phyloP scores from a whole-genome alignment of 2,113 vertebrate species.

The Brachypteracias leptosomus region DNA sequence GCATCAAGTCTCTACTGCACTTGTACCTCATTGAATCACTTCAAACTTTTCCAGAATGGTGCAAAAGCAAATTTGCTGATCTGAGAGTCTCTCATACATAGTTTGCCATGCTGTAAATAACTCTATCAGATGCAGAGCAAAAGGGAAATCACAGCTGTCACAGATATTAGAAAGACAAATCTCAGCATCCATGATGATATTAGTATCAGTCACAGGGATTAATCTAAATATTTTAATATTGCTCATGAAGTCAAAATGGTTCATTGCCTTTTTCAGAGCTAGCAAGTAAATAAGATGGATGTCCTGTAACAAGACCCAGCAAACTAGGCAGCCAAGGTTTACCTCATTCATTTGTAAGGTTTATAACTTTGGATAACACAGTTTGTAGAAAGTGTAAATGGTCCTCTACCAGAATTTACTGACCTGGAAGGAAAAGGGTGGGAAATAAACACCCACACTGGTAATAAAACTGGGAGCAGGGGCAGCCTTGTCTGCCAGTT shows the following conservation, averaged over 20 bases:
- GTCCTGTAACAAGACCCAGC: neutral
- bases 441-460: constrained; percentile 34
- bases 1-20: neutral
- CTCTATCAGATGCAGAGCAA: neutral
- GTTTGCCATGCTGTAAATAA: neutral
- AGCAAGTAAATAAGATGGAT: constrained; percentile 46
- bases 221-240: constrained; percentile 46
- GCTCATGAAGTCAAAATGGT: constrained; percentile 13
- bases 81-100: neutral
- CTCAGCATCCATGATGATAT: neutral
- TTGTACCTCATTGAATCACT: neutral
- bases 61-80: neutral
- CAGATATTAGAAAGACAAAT: neutral
- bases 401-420: constrained; percentile 46
- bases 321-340: constrained; percentile 22
- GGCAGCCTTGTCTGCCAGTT: neutral
- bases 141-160: neutral
- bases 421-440: constrained; percentile 45
- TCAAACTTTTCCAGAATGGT: neutral
- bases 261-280: constrained; percentile 16
- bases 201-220: neutral
- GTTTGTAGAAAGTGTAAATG: constrained; percentile 43
- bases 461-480: constrained; percentile 47
- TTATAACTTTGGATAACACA: constrained; percentile 35
- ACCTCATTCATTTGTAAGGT: constrained; percentile 41